These are phyloP conservation scores for Temnopleurus reevesii DNA, from an alignment of 53 echinoderm and acorn worm species.

Conservation along the genomic window DNA sequence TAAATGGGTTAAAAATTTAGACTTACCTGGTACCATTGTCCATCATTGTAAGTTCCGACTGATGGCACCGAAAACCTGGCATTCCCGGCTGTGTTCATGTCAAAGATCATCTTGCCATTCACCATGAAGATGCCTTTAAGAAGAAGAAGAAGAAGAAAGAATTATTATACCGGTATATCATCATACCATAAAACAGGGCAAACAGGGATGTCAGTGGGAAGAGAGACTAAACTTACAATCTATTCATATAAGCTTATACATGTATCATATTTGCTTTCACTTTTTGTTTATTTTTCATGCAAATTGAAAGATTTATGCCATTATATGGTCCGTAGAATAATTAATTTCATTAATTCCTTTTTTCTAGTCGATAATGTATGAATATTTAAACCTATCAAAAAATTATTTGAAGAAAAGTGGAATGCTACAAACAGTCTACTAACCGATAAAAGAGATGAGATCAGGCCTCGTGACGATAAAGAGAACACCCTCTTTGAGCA, in stretches of 20 bases:
- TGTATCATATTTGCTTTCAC: too few relatives aligned
- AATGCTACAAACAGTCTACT: too few relatives aligned
- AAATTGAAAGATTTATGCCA: background rate
- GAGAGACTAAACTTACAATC: too few relatives aligned
- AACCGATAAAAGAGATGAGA: slow-evolving; percentile 89
- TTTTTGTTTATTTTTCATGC: background rate
- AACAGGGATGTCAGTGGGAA: too few relatives aligned
- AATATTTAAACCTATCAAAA: too few relatives aligned
- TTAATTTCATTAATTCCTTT: background rate
- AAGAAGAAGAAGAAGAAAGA: too few relatives aligned
- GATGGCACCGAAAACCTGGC: slow-evolving; percentile 72
- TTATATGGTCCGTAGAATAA: background rate
- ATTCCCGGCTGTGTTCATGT: slow-evolving; percentile 92
- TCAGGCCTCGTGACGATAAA: slow-evolving; percentile 73
- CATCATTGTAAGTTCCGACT: slow-evolving; percentile 67
- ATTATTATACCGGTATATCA: too few relatives aligned
- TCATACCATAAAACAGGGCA: too few relatives aligned
- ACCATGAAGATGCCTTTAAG: slow-evolving; percentile 61
- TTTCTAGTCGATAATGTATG: background rate
- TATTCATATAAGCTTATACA: background rate
- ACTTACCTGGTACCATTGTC: slow-evolving; percentile 85
- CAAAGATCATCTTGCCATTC: slow-evolving; percentile 75
- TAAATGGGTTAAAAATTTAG: too few relatives aligned
- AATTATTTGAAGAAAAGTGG: too few relatives aligned
- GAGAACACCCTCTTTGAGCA: slow-evolving; percentile 76